Evolutionary conservation across 2,888 invertebrate species (phyloP), one percentile per base, ranked within the genome.

Genomic region (Troides aeacus): DNA sequence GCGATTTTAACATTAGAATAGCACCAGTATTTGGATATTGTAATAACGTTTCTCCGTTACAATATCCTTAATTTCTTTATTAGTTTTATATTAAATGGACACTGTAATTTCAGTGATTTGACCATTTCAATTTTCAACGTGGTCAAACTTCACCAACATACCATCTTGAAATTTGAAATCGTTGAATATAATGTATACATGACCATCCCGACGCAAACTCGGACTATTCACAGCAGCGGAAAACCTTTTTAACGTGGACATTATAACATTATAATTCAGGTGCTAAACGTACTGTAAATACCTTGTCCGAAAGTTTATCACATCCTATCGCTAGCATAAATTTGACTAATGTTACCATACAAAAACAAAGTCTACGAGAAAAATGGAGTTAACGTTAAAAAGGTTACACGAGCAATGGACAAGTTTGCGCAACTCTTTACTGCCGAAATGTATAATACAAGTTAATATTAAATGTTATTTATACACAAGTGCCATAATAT

Each of bases 11-110:
- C 78, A 78, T 84, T 86, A 85, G 85, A 80, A 78, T 89, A 89
- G 86, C 84, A 87, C 77, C 90, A 91, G 89, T 91, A 90, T 90
- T 90, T 87, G 79, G 84, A 81, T 85, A 87, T 85, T 85, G 85
- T 88, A 82, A 82, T 83, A 83, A 81, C 70, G 77, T n/a, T 84
- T 84, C 84, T 85, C 82, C 83, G 79, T 84, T 84, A 79, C 86
- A 88, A 86, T 88, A 87, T 85, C 84, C 46, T 46, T 87, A 87
- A 85, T 85, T 87, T 86, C 82, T 82, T 89, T 62, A 66, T 66
- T 66, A 88, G 86, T 86, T 86, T 88, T 87, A 81, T 86, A 87
- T 84, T 82, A 79, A 83, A 84, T 87, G 86, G 84, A 81, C 78
- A 79, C 82, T 82, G 77, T 86, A 87, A 84, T 50, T 75, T 73